These are phyloP conservation scores for Hippolais icterina DNA, from an alignment of 2,113 vertebrate species.

Conservation along the genomic window DNA sequence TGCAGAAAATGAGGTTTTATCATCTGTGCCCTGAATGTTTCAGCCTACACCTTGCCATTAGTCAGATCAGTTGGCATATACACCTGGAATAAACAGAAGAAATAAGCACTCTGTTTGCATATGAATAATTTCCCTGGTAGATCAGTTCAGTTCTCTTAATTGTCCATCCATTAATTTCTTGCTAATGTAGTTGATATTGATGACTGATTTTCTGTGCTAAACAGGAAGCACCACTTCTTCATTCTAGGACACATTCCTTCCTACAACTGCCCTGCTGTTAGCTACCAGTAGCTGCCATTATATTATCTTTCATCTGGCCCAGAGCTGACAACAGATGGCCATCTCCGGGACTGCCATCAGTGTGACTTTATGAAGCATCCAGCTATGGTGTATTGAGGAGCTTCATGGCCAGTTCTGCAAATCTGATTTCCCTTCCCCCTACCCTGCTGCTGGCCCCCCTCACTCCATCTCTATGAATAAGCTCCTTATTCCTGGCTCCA, in stretches of 20 bases:
- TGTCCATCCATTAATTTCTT: slow-evolving; percentile 71
- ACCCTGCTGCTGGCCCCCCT: background rate
- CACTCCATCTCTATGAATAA: slow-evolving; percentile 40
- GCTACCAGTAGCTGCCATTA: slow-evolving; percentile 69
- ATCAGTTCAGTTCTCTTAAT: slow-evolving; percentile 60
- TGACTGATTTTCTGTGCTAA: slow-evolving; percentile 62
- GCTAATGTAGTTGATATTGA: slow-evolving; percentile 54
- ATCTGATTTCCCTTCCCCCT: slow-evolving; percentile 54
- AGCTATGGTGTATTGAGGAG: slow-evolving; percentile 72
- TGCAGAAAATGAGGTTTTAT: slow-evolving; percentile 57
- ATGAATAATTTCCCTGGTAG: slow-evolving; percentile 54
- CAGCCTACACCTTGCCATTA: slow-evolving; percentile 49
- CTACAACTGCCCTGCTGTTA: slow-evolving; percentile 71
- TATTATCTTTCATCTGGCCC: slow-evolving; percentile 78
- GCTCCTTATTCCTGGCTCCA: slow-evolving; percentile 67
- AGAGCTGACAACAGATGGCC: slow-evolving; percentile 79
- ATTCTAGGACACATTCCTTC: slow-evolving; percentile 50
- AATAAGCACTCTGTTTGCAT: slow-evolving; percentile 60
- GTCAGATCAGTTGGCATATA: slow-evolving; percentile 37
- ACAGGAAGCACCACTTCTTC: slow-evolving; percentile 55
- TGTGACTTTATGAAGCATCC: slow-evolving; percentile 76
- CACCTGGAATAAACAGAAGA: slow-evolving; percentile 42
- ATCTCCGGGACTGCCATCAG: slow-evolving; percentile 75
- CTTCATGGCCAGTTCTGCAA: slow-evolving; percentile 64
- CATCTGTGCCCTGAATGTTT: slow-evolving; percentile 39